Base-by-base conservation (phyloP, 2,797 vertebrate species). In the Brachyrhaphis roseni region DNA sequence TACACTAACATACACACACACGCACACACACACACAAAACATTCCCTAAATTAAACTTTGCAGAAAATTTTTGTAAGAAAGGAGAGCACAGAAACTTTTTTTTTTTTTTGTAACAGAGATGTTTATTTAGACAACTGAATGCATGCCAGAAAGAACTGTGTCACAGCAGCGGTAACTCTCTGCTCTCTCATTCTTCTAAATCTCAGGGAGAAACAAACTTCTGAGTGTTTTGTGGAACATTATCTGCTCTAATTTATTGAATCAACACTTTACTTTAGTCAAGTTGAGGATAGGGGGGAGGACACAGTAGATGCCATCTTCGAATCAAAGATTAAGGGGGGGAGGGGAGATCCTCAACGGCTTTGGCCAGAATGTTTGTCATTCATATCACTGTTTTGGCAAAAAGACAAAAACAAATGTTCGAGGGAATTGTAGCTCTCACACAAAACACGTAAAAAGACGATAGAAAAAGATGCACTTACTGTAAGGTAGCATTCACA, bases 101-200 rank as follows among this genome's bases (percentile, higher is more conserved):
- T 51, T 51, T 49, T 64, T 81, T 64, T 57, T 85, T 90, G 87
- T 95, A 94, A 94, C 94, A 88, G 94, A 95, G 95, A 95, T 95
- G 93, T 96, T 96, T 96, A 96, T 96, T 96, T 93, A 94, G 95
- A 95, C 95, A 96, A 96, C 94, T 91, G 92, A 95, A 95, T 93
- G 95, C 96, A 99, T 98, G 97, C 98, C 97, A 97, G 97, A 97
- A 96, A 95, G 96, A 97, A 97, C 96, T 95, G 97, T 97, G 91
- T 90, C 98, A 98, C 97, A 98, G 97, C 97, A 97, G 97, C 95
- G 93, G 92, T 96, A 96, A 96, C 92, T 89, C 88, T 85, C 91
- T 95, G 96, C 96, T 96, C 96, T 95, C 93, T 96, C 94, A 92
- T 95, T 94, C 95, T 95, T 94, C 95, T 89, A 93, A 91, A 92